A percentile compares a stretch with the other conserved stretches of the same genome.
These are phyloP conservation scores for Pangasius mekongensis DNA, from an alignment of 2,797 vertebrate genomes.

Conservation along the genomic window DNA sequence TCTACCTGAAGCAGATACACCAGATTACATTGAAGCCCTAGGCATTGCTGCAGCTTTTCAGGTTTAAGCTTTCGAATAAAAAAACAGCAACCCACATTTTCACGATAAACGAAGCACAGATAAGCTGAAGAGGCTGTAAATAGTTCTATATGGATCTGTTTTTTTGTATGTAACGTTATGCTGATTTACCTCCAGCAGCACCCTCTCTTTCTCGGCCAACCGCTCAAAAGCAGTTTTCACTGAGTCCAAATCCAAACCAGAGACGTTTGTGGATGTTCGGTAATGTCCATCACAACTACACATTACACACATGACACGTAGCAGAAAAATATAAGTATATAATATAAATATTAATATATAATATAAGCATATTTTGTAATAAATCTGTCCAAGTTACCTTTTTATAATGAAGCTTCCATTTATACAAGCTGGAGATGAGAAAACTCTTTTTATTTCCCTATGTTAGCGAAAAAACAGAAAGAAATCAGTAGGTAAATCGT, in stretches of 20 bases:
- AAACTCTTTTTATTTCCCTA: conserved; percentile 69
- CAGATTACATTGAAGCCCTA: not conserved
- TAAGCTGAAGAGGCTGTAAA: not conserved
- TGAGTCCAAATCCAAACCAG: conserved; percentile 65
- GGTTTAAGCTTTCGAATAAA: not conserved
- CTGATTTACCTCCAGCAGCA: conserved; percentile 61
- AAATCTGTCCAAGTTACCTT: conserved; percentile 71
- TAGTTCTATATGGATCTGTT: not conserved
- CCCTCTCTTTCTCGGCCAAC: conserved; percentile 44
- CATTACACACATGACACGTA: not conserved
- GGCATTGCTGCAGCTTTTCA: not conserved
- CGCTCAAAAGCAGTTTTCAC: conserved; percentile 57
- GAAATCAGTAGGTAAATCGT: not conserved
- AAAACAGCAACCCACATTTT: not conserved
- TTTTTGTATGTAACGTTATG: not conserved
- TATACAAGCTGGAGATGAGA: conserved; percentile 79
- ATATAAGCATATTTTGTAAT: not conserved
- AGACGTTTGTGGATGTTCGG: conserved; percentile 58
- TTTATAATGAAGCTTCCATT: conserved; percentile 80
- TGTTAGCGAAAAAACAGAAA: conserved; percentile 2
- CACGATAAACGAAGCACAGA: not conserved
- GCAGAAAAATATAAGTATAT: not conserved
- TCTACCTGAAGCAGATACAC: conserved; percentile 61
- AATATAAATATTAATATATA: too few species aligned
- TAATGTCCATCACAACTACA: conserved; percentile 67